Base-by-base conservation (phyloP, 2,797 vertebrate species). In the Moxostoma hubbsi region DNA sequence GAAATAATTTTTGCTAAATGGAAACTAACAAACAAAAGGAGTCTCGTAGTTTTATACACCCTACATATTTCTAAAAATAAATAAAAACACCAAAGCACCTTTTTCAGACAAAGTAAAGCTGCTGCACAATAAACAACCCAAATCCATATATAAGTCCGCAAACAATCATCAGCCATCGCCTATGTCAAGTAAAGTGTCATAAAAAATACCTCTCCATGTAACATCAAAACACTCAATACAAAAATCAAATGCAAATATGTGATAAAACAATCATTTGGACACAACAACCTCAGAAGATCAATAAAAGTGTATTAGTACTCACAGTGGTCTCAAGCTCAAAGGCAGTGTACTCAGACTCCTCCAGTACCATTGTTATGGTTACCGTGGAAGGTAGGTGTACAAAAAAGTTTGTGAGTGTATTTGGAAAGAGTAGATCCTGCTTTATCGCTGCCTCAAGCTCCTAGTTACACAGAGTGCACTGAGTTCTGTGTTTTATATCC, bases 311-410 rank as follows among this genome's bases (percentile, higher is more conserved):
- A 15, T 49, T 57, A 49, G 85, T 89, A 94, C 93, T 94, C 71
- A 94, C 93, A 47, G 84, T 89, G 77, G 91, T 81, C 4, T 90
- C 88, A 5, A 86, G 78, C 75, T 88, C 89, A 87, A 91, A 93
- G 72, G 90, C 89, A 15, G 83, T 87, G 86, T 36, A 24, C 79
- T 92, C 90, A 9, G 87, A 89, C 0, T 91, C 92, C 80, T 92
- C 87, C 80, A 93, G 87, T 9, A 90, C 91, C 93, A 94, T 94
- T 82, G 87, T 84, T 87, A 80, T 79, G 74, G 85, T 50, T 79
- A 71, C 6, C n/a, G 36, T 50, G 7, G 18, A 47, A 43, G 57
- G 70, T 36, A 65, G 10, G 61, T 24, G 54, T 69, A 16, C 50
- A 68, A 43, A 53, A 46, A 49, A 71, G 15, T 47, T 24, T 43